Base-by-base conservation (phyloP, 1,140 invertebrate species). In the Polyergus mexicanus region DNA sequence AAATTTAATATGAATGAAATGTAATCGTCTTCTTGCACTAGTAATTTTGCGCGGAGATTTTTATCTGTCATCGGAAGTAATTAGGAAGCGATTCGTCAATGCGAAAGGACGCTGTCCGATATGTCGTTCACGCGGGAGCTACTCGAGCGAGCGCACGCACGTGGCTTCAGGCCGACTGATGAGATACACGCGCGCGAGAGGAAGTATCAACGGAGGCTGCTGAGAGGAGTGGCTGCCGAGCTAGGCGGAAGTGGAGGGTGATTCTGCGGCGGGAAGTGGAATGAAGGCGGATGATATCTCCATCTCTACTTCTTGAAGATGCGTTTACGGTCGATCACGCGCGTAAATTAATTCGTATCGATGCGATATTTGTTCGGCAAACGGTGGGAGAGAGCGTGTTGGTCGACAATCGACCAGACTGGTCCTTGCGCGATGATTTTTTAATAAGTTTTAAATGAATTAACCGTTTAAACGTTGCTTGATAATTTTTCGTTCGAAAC, bases 111-210 rank as follows among this genome's bases (percentile, higher is more conserved):
- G 11, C 78, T 72, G 25, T 58, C 66, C 66, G 68, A 81, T 32
- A 6, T 41, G 32, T 28, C 38, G 28, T 41, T 66, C 44, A 41
- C 69, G n/a, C 60, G 16, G 58, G 84, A 90, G 78, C 65, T 81
- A 83, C 84, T 80, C 83, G 78, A 86, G 77, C 76, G 75, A 86
- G 86, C 86, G 71, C 89, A 90, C 89, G 89, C 89, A 90, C 89
- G 89, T 90, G 89, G 89, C 89, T 90, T 86, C 78, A 62, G 68
- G 83, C 89, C 89, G 89, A 90, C 89, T 90, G 89, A 88, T 86
- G 89, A 90, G 89, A 90, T 90, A 90, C 89, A 90, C 86, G 86
- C 88, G 85, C 87, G 74, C 25, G 83, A 60, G 81, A 90, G 89
- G 86, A 90, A 90, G 86, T 90, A 90, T 90, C 89, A 89, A 89